These are phyloP conservation scores for Drosophila borealis DNA, from an alignment of 2,888 invertebrate genomes.

Conservation along the genomic window DNA sequence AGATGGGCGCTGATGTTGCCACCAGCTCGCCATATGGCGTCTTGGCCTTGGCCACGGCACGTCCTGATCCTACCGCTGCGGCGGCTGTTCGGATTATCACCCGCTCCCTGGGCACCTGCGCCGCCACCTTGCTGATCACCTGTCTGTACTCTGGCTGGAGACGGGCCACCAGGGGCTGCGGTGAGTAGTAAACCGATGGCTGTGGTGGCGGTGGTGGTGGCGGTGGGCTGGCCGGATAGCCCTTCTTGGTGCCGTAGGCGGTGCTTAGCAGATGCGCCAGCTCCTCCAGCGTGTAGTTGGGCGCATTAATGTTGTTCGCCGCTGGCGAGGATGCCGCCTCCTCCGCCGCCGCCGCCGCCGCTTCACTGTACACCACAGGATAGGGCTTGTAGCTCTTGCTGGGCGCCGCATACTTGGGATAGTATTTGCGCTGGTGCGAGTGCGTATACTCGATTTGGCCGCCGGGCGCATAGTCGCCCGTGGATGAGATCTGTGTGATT, in stretches of 20 bases:
- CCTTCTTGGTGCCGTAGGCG: constrained; percentile 58
- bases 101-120: constrained; percentile 1
- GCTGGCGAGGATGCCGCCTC: constrained; percentile 39
- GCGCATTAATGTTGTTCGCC: constrained; percentile 57
- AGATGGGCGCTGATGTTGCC: constrained; percentile 56
- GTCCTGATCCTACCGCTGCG: constrained; percentile 44
- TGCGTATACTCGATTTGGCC: constrained; percentile 75
- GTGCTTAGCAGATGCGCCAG: constrained; percentile 63
- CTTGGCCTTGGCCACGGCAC: constrained; percentile 61
- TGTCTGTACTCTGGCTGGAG: constrained; percentile 27
- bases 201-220: constrained; percentile 2
- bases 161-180: constrained; percentile 9
- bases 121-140: constrained; percentile 30
- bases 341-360: constrained; percentile 7
- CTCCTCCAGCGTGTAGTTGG: constrained; percentile 69
- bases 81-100: constrained; percentile 35
- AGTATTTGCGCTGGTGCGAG: constrained; percentile 66
- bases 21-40: constrained; percentile 62
- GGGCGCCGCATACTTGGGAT: constrained; percentile 53
- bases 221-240: constrained; percentile 29
- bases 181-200: constrained; percentile 29
- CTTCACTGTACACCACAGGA: constrained; percentile 50
- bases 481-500: constrained; percentile 70
- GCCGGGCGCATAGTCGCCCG: constrained; percentile 56
- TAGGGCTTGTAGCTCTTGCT: constrained; percentile 49